Evolutionary conservation across 2,797 vertebrate genomes (phyloP).

Genomic region (Eleutherodactylus coqui): DNA sequence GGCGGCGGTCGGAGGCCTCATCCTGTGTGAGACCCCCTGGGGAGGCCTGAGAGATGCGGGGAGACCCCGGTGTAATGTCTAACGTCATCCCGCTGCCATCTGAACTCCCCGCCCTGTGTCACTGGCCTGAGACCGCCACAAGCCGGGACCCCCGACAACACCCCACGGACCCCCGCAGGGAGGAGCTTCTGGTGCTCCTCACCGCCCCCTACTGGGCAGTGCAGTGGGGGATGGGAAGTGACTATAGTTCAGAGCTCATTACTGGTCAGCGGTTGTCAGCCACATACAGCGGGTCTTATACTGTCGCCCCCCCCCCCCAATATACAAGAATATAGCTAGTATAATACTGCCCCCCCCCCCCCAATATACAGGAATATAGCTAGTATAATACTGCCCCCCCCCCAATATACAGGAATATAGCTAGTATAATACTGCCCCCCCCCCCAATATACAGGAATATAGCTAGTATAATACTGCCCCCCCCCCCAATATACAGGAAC

Average conservation of each 20-base stretch:
- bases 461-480: too few relatives aligned
- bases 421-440: background rate
- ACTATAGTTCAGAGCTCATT: background rate
- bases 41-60: background rate
- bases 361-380: background rate
- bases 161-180: too few relatives aligned
- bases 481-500: background rate
- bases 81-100: too few relatives aligned
- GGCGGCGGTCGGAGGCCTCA: background rate
- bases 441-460: background rate
- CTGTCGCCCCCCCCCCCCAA: too few relatives aligned
- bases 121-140: background rate
- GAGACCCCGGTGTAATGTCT: constrained; percentile 42
- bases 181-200: background rate
- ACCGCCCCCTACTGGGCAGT: background rate
- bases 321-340: too few relatives aligned
- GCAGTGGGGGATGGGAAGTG: background rate
- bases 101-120: constrained; percentile 13
- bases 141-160: too few relatives aligned
- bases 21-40: background rate
- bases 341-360: background rate
- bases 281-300: too few relatives aligned
- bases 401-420: background rate
- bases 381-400: background rate
- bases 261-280: too few relatives aligned